Conservation (phyloP, 2,113 vertebrate genomes). For the Pseudois nayaur region DNA sequence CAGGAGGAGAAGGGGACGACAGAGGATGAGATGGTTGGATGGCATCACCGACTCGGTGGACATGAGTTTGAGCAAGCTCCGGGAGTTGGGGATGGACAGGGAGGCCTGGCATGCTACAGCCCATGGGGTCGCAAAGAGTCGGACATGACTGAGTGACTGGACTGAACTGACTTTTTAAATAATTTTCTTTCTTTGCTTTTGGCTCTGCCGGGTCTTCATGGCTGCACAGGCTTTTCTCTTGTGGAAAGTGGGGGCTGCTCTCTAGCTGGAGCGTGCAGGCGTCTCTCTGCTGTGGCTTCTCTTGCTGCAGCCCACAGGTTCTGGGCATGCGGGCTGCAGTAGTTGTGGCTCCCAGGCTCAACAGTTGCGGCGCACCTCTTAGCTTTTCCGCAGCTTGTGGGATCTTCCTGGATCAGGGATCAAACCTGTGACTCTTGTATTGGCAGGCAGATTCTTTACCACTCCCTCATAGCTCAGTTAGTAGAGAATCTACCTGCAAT, state of each 20-base stretch:
- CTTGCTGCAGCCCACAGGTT: background rate
- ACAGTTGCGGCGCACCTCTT: accelerated
- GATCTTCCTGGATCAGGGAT: background rate
- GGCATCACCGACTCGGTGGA: background rate
- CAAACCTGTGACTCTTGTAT: background rate
- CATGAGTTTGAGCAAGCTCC: background rate
- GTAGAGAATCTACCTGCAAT: background rate
- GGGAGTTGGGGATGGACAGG: background rate
- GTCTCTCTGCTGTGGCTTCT: background rate
- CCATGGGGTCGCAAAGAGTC: background rate
- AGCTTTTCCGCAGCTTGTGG: background rate
- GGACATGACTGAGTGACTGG: background rate
- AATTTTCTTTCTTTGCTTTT: background rate
- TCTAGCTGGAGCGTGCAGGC: background rate
- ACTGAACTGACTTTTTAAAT: background rate
- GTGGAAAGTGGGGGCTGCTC: background rate
- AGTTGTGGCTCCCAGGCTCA: background rate
- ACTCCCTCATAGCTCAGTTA: background rate
- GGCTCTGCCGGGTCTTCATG: background rate
- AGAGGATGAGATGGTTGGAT: background rate
- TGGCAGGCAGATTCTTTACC: background rate
- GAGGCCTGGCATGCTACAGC: background rate
- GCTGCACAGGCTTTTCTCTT: background rate
- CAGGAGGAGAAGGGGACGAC: background rate
- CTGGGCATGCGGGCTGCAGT: background rate